Conservation (phyloP, 2,888 invertebrate species). For the Melinopterus prodromus region DNA sequence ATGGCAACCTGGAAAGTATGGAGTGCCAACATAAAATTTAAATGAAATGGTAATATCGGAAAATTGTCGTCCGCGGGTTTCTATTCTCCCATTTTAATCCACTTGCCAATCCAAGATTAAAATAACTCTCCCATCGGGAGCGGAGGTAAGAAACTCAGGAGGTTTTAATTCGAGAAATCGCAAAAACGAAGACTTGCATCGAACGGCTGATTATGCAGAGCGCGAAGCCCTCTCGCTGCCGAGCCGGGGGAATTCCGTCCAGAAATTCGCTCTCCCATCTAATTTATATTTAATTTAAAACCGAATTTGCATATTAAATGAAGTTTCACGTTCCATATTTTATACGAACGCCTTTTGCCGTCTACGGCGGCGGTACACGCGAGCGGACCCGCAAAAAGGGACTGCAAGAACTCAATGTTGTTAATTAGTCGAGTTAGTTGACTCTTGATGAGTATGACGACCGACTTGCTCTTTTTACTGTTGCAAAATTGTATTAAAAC, state of each 20-base stretch:
- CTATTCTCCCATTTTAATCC: constrained; percentile 12
- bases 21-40: constrained; percentile 20
- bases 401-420: constrained; percentile 16
- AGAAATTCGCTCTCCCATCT: constrained; percentile 14
- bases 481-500: not conserved
- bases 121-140: constrained; percentile 9
- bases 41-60: constrained; percentile 14
- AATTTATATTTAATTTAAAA: constrained; percentile 33
- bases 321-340: constrained; percentile 32
- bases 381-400: constrained; percentile 8
- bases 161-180: constrained; percentile 22
- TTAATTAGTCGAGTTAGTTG: constrained; percentile 29
- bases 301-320: constrained; percentile 32
- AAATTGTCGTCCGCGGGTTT: constrained; percentile 16
- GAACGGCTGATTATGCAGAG: not conserved
- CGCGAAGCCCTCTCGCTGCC: constrained; percentile 7
- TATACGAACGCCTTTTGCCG: constrained; percentile 8
- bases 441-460: constrained; percentile 1
- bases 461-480: constrained; percentile 8
- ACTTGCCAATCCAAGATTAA: constrained; percentile 24
- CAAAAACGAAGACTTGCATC: constrained; percentile 16
- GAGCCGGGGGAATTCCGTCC: constrained; percentile 14
- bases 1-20: not conserved
- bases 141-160: constrained; percentile 25
- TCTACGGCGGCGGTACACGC: constrained; percentile 6